Percentiles rank a stretch among this genome's conserved stretches.
Evolutionary conservation across 2,888 invertebrate species (phyloP).

Genomic region (Blastobasis lacticolella): DNA sequence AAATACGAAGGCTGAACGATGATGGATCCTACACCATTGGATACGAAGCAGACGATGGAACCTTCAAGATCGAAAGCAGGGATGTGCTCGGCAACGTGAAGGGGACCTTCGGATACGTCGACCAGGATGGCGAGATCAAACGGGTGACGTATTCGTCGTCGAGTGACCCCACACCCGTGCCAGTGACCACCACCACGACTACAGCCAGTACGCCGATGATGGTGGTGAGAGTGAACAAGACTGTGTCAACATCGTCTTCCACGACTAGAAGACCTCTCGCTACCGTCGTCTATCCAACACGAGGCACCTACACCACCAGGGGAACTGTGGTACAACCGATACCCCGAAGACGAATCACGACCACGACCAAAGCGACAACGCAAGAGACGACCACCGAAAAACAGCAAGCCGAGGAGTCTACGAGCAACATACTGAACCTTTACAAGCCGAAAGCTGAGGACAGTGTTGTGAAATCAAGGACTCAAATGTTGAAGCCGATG

Average conservation of each 20-base stretch:
- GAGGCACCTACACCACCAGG: slow-evolving; percentile 71
- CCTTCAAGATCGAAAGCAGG: slow-evolving; percentile 88
- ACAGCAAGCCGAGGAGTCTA: slow-evolving; percentile 42
- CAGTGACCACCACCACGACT: slow-evolving; percentile 44
- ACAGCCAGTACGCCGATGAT: slow-evolving; percentile 52
- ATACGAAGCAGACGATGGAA: slow-evolving; percentile 89
- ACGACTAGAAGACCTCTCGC: slow-evolving; percentile 71
- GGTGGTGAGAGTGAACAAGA: slow-evolving; percentile 65
- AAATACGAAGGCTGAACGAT: slow-evolving; percentile 85
- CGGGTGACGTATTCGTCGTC: slow-evolving; percentile 81
- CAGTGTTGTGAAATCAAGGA: slow-evolving; percentile 34
- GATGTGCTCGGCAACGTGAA: slow-evolving; percentile 86
- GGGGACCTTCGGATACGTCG: slow-evolving; percentile 88
- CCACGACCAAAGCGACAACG: slow-evolving; percentile 42
- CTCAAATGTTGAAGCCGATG: slow-evolving; percentile 53
- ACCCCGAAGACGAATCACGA: slow-evolving; percentile 67
- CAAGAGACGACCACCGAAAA: slow-evolving; percentile 41
- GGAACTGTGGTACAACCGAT: slow-evolving; percentile 79
- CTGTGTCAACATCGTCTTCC: slow-evolving; percentile 53
- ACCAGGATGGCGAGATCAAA: slow-evolving; percentile 84
- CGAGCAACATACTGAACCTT: slow-evolving; percentile 44
- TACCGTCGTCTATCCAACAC: slow-evolving; percentile 67
- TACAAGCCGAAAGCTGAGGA: slow-evolving; percentile 52
- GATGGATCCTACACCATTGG: slow-evolving; percentile 90
- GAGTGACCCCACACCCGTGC: slow-evolving; percentile 60